Conservation (phyloP, 2,113 vertebrate species). For the Telmatochromis bifrenatus region DNA sequence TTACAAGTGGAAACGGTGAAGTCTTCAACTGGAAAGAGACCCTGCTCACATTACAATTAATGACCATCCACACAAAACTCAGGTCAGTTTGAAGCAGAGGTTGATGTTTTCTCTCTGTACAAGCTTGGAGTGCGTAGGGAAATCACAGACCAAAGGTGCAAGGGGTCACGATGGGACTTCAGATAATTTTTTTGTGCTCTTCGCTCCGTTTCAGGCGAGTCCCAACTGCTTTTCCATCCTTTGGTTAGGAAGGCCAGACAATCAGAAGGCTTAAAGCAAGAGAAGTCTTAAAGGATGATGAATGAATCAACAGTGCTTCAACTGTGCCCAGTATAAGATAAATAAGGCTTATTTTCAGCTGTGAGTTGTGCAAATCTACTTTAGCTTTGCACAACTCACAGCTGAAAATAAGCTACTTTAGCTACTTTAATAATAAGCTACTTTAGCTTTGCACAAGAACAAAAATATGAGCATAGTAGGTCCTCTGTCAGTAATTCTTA, state of each 20-base stretch:
- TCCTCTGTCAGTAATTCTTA: neutral
- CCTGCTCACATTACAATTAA: neutral
- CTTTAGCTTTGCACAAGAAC: neutral
- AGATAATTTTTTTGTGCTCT: neutral
- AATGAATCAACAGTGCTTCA: neutral
- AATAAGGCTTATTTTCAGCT: neutral
- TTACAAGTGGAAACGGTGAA: neutral
- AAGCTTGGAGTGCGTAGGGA: accelerated
- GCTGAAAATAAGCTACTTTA: too few relatives aligned
- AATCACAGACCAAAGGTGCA: neutral
- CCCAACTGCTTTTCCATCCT: neutral
- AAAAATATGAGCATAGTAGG: neutral
- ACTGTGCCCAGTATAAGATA: neutral
- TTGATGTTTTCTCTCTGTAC: neutral
- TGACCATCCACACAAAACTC: neutral
- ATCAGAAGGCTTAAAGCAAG: neutral
- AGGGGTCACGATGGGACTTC: accelerated
- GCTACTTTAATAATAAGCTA: neutral
- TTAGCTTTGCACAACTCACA: neutral
- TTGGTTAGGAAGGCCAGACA: neutral
- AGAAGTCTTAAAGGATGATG: neutral
- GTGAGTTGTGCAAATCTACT: neutral
- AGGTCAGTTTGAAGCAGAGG: neutral
- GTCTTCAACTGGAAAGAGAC: neutral
- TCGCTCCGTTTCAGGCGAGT: neutral